phyloP scores from a whole-genome alignment of 2,113 vertebrate species.

The Clarias magur region DNA sequence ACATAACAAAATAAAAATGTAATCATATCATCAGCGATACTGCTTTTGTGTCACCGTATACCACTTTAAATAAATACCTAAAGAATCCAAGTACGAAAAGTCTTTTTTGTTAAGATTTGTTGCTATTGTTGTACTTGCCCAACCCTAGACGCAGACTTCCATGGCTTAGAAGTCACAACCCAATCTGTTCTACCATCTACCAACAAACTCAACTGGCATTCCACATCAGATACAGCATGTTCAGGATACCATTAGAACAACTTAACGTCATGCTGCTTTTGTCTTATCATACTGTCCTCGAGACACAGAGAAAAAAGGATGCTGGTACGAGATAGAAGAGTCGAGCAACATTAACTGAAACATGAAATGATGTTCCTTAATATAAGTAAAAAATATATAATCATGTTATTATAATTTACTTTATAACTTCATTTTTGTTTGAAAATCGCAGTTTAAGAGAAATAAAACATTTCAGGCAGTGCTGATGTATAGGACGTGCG shows the following conservation, averaged over 20 bases:
- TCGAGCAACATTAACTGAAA: not conserved
- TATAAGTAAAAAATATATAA: not conserved
- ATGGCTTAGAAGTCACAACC: not conserved
- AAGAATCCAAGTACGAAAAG: not conserved
- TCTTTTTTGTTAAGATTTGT: not conserved
- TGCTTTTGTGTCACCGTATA: not conserved
- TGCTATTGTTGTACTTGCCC: not conserved
- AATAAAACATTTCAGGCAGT: not conserved
- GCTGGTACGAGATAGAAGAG: not conserved
- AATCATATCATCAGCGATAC: not conserved
- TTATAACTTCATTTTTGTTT: too few species aligned
- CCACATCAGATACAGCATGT: slow-evolving; percentile 12
- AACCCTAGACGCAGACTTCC: not conserved
- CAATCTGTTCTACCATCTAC: slow-evolving; percentile 23
- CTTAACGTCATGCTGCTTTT: slow-evolving; percentile 19
- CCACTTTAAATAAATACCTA: not conserved
- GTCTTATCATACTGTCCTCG: not conserved
- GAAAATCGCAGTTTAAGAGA: not conserved
- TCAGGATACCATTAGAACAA: not conserved
- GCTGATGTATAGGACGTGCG: not conserved
- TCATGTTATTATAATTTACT: not conserved
- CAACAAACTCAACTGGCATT: not conserved
- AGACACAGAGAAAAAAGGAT: not conserved
- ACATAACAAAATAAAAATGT: not conserved
- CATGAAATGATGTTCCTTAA: not conserved